These are phyloP conservation scores for Bufo gargarizans DNA, from an alignment of 2,113 vertebrate species.

Conservation along the genomic window DNA sequence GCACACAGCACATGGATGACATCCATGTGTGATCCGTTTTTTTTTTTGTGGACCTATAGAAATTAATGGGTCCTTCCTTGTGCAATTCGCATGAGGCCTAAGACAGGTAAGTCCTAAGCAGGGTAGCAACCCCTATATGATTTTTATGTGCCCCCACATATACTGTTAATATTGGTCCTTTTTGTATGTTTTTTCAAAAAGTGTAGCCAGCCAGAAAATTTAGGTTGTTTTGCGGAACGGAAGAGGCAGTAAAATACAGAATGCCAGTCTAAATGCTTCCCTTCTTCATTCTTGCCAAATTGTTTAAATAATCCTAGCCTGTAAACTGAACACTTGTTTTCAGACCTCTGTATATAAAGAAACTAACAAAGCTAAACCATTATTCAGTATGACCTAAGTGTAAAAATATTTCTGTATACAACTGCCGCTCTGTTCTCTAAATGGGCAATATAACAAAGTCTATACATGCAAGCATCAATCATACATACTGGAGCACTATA, in stretches of 20 bases:
- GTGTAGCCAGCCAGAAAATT: neutral
- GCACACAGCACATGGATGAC: no score
- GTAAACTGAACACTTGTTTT: neutral
- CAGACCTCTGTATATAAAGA: neutral
- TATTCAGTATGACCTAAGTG: neutral
- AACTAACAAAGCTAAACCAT: slow-evolving; percentile 1
- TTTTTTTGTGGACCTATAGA: no score
- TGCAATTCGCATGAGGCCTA: no score
- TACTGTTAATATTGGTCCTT: no score
- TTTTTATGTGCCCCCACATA: no score
- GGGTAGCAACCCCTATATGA: no score
- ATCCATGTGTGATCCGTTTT: no score
- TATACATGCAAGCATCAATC: neutral
- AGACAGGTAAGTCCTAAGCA: no score
- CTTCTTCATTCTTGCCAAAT: neutral
- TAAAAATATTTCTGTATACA: slow-evolving; percentile 16
- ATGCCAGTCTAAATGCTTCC: slow-evolving; percentile 9
- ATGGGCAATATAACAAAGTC: neutral
- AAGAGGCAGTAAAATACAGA: neutral
- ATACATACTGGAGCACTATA: neutral
- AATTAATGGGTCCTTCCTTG: no score
- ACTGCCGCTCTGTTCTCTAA: neutral
- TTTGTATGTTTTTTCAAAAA: neutral
- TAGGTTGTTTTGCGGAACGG: neutral
- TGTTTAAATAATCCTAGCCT: neutral